phyloP scores from a whole-genome alignment of 2,797 vertebrate genomes.

The Protonibea diacanthus region DNA sequence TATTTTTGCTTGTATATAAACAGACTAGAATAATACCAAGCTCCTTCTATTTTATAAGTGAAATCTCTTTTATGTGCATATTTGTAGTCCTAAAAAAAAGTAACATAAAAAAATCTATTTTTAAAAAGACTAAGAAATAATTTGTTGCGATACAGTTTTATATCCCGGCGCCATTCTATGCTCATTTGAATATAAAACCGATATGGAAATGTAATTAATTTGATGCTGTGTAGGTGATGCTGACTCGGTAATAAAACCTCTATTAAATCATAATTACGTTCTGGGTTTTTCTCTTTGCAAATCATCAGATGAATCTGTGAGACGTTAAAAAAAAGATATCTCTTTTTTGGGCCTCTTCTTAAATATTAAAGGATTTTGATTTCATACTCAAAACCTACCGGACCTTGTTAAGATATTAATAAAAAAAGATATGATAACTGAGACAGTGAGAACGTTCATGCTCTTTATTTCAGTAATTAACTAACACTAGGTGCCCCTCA shows the following conservation, averaged over 20 bases:
- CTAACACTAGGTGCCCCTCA: too few relatives aligned
- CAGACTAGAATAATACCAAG: background rate
- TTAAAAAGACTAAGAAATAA: constrained; percentile 1
- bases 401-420: background rate
- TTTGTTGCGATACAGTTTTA: background rate
- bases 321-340: background rate
- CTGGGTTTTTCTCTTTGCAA: background rate
- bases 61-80: background rate
- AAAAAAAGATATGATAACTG: background rate
- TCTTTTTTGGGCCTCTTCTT: background rate
- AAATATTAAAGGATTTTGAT: background rate
- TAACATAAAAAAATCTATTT: background rate
- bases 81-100: background rate
- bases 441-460: background rate
- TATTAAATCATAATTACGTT: constrained; percentile 18
- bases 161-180: background rate
- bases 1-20: background rate
- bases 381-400: background rate
- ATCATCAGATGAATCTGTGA: background rate
- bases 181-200: constrained; percentile 38
- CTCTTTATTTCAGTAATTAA: background rate
- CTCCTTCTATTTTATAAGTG: background rate
- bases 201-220: constrained; percentile 25
- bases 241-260: constrained; percentile 19
- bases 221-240: background rate